Percentiles rank a stretch among this genome's conserved stretches.
phyloP scores from a whole-genome alignment of 2,113 vertebrate species.

The Dinomys branickii region DNA sequence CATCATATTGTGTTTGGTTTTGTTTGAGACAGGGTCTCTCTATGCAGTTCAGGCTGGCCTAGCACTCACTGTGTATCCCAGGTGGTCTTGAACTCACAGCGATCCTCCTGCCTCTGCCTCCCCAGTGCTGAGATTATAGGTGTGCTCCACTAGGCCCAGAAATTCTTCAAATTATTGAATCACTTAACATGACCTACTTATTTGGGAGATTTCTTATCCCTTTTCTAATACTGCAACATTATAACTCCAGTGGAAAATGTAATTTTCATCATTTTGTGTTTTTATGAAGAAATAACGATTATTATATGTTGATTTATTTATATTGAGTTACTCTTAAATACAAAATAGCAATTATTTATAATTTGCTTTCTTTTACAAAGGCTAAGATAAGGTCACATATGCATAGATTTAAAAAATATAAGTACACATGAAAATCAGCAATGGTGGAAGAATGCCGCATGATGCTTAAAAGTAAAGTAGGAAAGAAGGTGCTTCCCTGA shows the following conservation, averaged over 20 bases:
- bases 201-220: conserved; percentile 9
- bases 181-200: neutral
- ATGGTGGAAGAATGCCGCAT: neutral
- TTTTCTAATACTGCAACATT: neutral
- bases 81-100: neutral
- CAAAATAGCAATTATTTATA: neutral
- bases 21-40: neutral
- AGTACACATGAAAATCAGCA: neutral
- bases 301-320: neutral
- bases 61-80: neutral
- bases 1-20: neutral
- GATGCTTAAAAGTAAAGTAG: neutral
- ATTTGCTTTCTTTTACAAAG: neutral
- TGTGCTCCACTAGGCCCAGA: neutral
- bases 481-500: neutral
- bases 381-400: neutral
- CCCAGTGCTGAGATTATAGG: neutral
- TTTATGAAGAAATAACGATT: conserved; percentile 21
- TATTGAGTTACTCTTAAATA: neutral
- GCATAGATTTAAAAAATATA: neutral
- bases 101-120: neutral
- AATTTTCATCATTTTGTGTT: neutral
- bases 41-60: neutral
- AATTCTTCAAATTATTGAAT: neutral
- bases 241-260: neutral